Evolutionary conservation across 2,113 vertebrate genomes (phyloP), one percentile per base, ranked within the genome.

Genomic region (Phaethornis superciliosus): DNA sequence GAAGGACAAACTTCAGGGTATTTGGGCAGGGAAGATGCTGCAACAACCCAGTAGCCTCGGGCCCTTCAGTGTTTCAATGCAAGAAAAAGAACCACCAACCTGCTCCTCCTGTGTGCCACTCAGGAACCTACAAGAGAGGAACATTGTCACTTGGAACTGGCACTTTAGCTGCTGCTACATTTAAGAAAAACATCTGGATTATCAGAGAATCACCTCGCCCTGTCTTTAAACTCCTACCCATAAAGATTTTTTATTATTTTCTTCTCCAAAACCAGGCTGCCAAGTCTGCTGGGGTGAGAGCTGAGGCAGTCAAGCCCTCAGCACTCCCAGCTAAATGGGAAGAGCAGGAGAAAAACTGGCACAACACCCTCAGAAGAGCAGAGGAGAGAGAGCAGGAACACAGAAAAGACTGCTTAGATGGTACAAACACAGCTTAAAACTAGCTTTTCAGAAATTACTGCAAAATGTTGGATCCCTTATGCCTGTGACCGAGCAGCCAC

Each of bases 121-220:
- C n/a, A 26, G 90, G 20, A 65, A 89, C 91, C 98, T 98, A 12
- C 20, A 93, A 95, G 49, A 81, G 69, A 96, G 95, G 9, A 81
- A 79, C 20, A 70, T 1, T 0, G 0, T 71, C 74, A 76, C 33
- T 74, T 21, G 18, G 33, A 44, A 67, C 13, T 22, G 11, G 14
- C 1, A 2, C 46, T 51, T 60, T n/a, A 32, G 17, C 10, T 70
- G 37, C 42, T 4, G 8, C n/a, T 27, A 3, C 9, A 3, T 17
- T 33, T 20, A 15, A 65, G 28, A 28, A 42, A n/a, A 70, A 13
- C 9, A 33, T 2, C 11, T 27, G 40, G 49, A 49, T 30, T 5
- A 27, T 19, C 58, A 55, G 13, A 42, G 12, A 55, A 40, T 12
- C 37, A 46, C 52, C 23, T 70, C 64, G 8, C 2, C 27, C n/a